Conservation (phyloP, 2,113 vertebrate genomes). For the Anguilla rostrata region DNA sequence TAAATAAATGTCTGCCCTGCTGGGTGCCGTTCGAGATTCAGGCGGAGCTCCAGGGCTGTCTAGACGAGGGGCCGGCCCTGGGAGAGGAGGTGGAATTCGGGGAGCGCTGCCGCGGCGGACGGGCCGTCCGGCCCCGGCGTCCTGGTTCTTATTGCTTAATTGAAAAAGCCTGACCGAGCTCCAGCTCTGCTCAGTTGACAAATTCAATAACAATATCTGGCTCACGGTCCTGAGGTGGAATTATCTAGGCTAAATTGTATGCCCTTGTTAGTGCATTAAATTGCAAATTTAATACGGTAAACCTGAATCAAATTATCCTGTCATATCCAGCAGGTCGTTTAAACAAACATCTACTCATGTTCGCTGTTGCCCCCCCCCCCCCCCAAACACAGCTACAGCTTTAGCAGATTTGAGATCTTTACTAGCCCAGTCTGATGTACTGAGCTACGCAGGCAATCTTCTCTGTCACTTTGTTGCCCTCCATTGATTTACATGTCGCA, state of each 20-base stretch:
- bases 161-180: slow-evolving; percentile 31
- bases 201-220: slow-evolving; percentile 33
- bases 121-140: slow-evolving; percentile 19
- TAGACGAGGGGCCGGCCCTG: not conserved
- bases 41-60: slow-evolving; percentile 1
- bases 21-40: slow-evolving; percentile 10
- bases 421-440: not conserved
- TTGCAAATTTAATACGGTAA: slow-evolving; percentile 14
- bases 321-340: slow-evolving; percentile 2
- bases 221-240: slow-evolving; percentile 9
- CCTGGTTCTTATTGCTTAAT: slow-evolving; percentile 50
- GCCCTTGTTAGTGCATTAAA: slow-evolving; percentile 22
- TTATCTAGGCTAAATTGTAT: slow-evolving; percentile 10
- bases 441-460: not conserved
- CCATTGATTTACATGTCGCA: not conserved
- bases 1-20: not conserved
- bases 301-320: slow-evolving; percentile 20
- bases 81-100: slow-evolving; percentile 24
- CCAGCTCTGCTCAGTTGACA: slow-evolving; percentile 10
- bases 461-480: too few relatives aligned
- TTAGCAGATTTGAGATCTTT: not conserved
- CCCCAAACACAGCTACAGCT: not conserved
- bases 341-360: slow-evolving; percentile 16
- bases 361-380: not conserved
- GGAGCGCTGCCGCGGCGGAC: not conserved